Base-by-base conservation (phyloP, 2,888 invertebrate species). In the Boloria selene region DNA sequence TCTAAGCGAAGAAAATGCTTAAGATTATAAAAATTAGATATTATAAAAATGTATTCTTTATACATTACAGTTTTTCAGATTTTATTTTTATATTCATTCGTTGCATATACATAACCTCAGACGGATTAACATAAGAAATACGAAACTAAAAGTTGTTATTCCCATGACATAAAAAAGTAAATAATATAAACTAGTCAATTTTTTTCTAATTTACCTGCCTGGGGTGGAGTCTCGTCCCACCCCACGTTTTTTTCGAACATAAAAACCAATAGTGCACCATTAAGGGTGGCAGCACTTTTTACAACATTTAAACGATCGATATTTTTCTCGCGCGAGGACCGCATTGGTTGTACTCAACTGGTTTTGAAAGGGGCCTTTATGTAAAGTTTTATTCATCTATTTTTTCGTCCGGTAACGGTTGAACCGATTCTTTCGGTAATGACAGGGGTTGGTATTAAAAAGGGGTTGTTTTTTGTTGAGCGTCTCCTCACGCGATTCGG, bases 351-450 rank as follows among this genome's bases (percentile, higher is more conserved):
- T 73, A 69, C 60, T 53, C 64, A 81, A 86, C 86, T 80, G 79
- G 84, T 82, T 82, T 73, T 73, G 88, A 90, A 86, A 77, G 74
- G 77, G 78, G 82, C 84, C 84, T 87, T 85, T 90, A 88, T 89
- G 79, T 89, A 87, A 83, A 85, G 80, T 79, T 78, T 83, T 86
- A 87, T 90, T 88, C 88, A 86, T 89, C 81, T 80, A 84, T 87
- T 90, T 89, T 90, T 89, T 87, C 81, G 78, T 78, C 73, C 77
- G 78, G 74, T 87, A 90, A 92, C 90, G 90, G 91, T 87, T 80
- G 81, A 75, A 79, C 70, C 84, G 84, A 84, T 87, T 88, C 86
- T 88, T 88, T 90, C 87, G 87, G 85, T 86, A 87, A 88, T 88
- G 80, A 84, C 83, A 80, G 80, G 91, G 88, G 85, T 84, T 83